These are phyloP conservation scores for Hymenochirus boettgeri DNA, from an alignment of 2,113 vertebrate species.

Conservation along the genomic window DNA sequence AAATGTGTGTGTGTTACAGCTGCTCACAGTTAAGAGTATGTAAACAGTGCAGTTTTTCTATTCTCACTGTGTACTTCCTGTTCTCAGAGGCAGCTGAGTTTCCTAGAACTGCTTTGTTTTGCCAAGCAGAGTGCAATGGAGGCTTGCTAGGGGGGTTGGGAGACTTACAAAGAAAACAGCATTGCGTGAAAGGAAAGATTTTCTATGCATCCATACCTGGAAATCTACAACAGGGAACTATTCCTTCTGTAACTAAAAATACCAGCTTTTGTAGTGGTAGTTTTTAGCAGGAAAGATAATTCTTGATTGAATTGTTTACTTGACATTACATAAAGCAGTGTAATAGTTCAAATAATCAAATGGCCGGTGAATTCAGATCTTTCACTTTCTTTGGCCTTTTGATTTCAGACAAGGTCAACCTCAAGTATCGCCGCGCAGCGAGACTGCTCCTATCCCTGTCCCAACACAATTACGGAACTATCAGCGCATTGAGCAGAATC, in stretches of 20 bases:
- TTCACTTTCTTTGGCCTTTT: constrained; percentile 43
- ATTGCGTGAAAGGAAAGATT: constrained; percentile 11
- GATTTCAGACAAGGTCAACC: constrained; percentile 73
- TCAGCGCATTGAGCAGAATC: constrained; percentile 94
- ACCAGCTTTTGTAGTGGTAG: not conserved
- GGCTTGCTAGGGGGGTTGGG: constrained; percentile 43
- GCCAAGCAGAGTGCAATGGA: constrained; percentile 45
- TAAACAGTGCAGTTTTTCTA: constrained; percentile 50
- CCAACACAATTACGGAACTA: constrained; percentile 95
- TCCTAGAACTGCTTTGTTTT: constrained; percentile 61
- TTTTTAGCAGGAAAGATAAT: not conserved
- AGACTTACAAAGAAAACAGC: too few species aligned
- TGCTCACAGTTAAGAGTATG: constrained; percentile 44
- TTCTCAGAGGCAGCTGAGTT: constrained; percentile 49
- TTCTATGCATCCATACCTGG: constrained; percentile 7
- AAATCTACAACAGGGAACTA: constrained; percentile 1
- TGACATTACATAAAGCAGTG: not conserved
- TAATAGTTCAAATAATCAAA: constrained; percentile 23
- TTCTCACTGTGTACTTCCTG: constrained; percentile 55
- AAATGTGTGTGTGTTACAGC: constrained; percentile 25
- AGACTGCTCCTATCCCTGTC: constrained; percentile 89
- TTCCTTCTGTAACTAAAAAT: not conserved
- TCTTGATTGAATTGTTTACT: not conserved
- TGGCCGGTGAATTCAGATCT: constrained; percentile 28
- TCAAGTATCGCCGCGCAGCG: constrained; percentile 75